phyloP scores from a whole-genome alignment of 92 coral and sea anemone species.

The Desmophyllum pertusum region DNA sequence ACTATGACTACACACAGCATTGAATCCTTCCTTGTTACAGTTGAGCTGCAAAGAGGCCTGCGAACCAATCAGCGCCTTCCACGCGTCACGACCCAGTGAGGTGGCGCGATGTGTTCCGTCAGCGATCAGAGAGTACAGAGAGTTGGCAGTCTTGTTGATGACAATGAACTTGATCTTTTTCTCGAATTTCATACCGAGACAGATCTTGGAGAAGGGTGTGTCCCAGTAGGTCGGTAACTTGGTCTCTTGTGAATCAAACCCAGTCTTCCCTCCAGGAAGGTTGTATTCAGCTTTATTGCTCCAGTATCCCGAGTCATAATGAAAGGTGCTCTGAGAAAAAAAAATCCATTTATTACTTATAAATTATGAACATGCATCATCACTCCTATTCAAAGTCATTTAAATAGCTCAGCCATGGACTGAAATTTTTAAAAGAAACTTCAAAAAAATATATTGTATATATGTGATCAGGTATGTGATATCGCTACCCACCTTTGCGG shows the following conservation, averaged over 20 bases:
- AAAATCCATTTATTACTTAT: too few species aligned
- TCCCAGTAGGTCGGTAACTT: constrained; percentile 49
- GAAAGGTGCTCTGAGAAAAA: neutral
- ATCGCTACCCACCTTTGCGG: too few species aligned
- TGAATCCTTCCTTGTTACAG: constrained; percentile 31
- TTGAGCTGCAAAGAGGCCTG: constrained; percentile 16
- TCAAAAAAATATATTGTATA: too few species aligned
- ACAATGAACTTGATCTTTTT: neutral
- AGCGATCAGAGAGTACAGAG: constrained; percentile 26
- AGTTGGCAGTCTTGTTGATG: constrained; percentile 8
- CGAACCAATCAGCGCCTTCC: constrained; percentile 12
- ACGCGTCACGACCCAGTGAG: constrained; percentile 8
- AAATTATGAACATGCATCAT: neutral
- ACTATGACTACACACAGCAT: neutral
- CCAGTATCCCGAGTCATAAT: neutral
- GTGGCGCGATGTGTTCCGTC: constrained; percentile 7
- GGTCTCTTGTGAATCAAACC: constrained; percentile 30
- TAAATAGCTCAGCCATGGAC: too few species aligned
- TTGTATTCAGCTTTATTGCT: neutral
- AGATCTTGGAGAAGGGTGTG: constrained; percentile 23
- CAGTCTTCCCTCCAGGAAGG: constrained; percentile 22
- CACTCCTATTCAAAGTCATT: neutral
- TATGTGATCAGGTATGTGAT: too few species aligned
- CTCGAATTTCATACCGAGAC: constrained; percentile 4
- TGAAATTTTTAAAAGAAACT: too few species aligned